These are phyloP conservation scores for Scaptomyza cyrtandrae DNA, from an alignment of 2,888 invertebrate species.

Conservation along the genomic window DNA sequence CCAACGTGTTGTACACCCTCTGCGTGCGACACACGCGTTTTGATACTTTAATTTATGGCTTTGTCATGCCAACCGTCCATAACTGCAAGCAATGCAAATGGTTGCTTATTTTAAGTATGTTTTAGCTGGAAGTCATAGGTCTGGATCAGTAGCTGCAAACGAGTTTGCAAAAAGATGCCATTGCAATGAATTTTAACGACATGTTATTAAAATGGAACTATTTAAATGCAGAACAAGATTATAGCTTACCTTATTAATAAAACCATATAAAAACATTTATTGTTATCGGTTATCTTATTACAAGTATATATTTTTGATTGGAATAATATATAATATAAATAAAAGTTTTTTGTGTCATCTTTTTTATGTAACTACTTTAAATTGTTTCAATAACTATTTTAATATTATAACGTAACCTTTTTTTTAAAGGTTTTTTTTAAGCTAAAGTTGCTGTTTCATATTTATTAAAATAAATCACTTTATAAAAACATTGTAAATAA, in stretches of 20 bases:
- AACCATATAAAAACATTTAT: neutral
- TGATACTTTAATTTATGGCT: constrained; percentile 80
- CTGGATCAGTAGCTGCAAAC: neutral
- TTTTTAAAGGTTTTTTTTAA: too few species aligned
- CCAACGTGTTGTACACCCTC: neutral
- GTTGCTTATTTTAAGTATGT: constrained; percentile 1
- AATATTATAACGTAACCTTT: too few species aligned
- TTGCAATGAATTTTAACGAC: neutral
- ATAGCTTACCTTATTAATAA: neutral
- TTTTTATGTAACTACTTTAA: too few species aligned
- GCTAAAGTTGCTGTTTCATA: too few species aligned
- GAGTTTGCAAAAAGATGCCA: constrained; percentile 4
- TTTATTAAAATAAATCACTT: too few species aligned
- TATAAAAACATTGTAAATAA: too few species aligned
- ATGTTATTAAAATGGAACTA: neutral
- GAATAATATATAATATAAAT: too few species aligned
- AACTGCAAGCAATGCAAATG: constrained; percentile 46
- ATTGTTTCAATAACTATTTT: too few species aligned
- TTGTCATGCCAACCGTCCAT: constrained; percentile 70
- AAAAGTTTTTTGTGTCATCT: too few species aligned
- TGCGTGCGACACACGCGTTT: constrained; percentile 59
- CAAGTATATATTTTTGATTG: neutral
- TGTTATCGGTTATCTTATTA: neutral
- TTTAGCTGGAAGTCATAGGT: constrained; percentile 27
- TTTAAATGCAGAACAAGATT: neutral